Base-by-base conservation (phyloP, 2,888 invertebrate genomes). In the Cylloceria caligata region DNA sequence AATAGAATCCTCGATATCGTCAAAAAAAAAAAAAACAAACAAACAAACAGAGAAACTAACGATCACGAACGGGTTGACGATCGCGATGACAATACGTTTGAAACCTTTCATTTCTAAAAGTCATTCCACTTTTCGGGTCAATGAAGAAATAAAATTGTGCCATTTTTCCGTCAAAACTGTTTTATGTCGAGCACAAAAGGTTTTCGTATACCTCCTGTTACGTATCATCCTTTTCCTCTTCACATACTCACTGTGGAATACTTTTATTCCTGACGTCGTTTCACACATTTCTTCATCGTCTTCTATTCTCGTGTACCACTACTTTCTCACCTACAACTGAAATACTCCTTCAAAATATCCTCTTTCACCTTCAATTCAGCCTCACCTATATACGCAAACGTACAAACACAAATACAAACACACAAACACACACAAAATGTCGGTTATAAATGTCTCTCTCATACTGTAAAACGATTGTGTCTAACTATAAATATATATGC, bases 41-140 rank as follows among this genome's bases (percentile, higher is more conserved):
- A 27, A 49, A 69, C n/a, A 67, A 47, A 71, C 1, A 49, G 60
- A 55, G 2, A 30, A 45, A 71, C 21, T 47, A 52, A 67, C 67
- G 64, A 78, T 57, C 52, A 16, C 55, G 47, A 64, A 72, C 34
- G 68, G 62, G 45, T 67, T 67, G 60, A 69, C 75, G 45, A 47
- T 75, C 68, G 34, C 19, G 77, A 73, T 64, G 42, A 81, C 77
- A 73, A 81, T 81, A 71, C 27, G 19, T 21, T 65, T 34, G 52
- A 62, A 76, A 69, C 57, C 45, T 57, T 21, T 57, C 60, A 45
- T 75, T 83, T 49, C 55, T 52, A 60, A 81, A 80, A 81, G 69
- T 83, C 65, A 86, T 87, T 72, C 83, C 83, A 84, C 87, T 87
- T 85, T 88, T 88, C 89, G 89, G 89, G 89, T 90, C 88, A 88